Evolutionary conservation across 2,113 vertebrate genomes (phyloP), one percentile per base, ranked within the genome.

Genomic region (Muntiacus muntjak): DNA sequence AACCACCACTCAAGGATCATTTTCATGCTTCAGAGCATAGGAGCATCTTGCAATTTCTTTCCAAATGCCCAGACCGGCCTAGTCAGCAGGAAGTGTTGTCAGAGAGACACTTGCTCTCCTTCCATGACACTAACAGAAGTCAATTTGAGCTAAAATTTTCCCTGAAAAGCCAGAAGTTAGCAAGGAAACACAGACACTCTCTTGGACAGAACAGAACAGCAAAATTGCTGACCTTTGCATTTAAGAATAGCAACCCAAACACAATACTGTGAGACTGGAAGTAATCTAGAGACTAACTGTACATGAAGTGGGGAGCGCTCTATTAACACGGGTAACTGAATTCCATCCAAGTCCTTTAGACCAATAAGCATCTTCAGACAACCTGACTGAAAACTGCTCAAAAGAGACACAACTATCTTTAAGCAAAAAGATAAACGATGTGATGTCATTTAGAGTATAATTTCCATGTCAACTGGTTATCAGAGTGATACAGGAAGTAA

Each of bases 181-280:
- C 30, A 93, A 86, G 90, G 60, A 96, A 98, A 85, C 19, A 76
- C 1, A 67, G 11, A 79, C 19, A 30, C 28, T 89, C 33, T 97
- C 57, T 87, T 87, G 54, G 17, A 88, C n/a, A 84, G 43, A 96
- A 89, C 25, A 84, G 45, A 96, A 87, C 58, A 97, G 95, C 79
- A 40, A 94, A 98, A 97, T 6, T 98, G 97, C 98, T 98, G 96
- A 98, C 98, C 94, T 92, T 40, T 84, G 88, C 95, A 97, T 94
- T 94, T 92, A 96, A 83, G 86, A 97, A 78, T 84, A 97, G 95
- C 89, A 97, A 95, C 67, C 57, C 94, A 88, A 97, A 97, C 28
- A 85, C 26, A 60, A 89, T 84, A 76, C 64, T 89, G 92, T 71
- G 43, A 78, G 52, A 57, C 93, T 74, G 84, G 88, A 79, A 97